Conservation (phyloP, 1,140 invertebrate genomes). For the Lucilia cuprina region DNA sequence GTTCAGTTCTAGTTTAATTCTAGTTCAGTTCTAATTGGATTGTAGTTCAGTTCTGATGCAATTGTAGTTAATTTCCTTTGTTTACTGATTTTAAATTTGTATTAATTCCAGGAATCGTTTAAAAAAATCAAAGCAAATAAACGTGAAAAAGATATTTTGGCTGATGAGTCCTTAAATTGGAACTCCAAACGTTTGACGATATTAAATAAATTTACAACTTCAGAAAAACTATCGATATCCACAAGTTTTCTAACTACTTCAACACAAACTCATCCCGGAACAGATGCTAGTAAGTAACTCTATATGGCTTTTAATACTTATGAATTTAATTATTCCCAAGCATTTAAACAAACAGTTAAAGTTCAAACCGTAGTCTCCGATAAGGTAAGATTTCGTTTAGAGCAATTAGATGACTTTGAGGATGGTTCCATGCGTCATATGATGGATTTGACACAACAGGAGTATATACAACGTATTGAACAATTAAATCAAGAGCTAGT, state of each 20-base stretch:
- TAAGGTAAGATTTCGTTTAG: conserved; percentile 88
- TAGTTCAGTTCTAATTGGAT: too few relatives aligned
- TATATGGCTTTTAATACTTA: not conserved
- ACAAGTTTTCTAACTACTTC: conserved; percentile 77
- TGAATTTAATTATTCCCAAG: conserved; percentile 25
- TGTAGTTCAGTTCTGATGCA: too few relatives aligned
- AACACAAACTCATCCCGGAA: conserved; percentile 43
- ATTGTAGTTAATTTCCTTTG: too few relatives aligned
- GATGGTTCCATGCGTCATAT: conserved; percentile 87
- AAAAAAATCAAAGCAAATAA: conserved; percentile 63
- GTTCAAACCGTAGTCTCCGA: conserved; percentile 81
- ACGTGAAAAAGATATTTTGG: conserved; percentile 52
- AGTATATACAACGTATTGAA: conserved; percentile 88
- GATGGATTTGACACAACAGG: conserved; percentile 89
- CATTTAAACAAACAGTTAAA: conserved; percentile 67
- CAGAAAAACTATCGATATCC: conserved; percentile 87
- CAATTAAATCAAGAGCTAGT: conserved; percentile 89
- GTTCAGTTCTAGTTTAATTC: too few relatives aligned
- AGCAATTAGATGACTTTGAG: conserved; percentile 95
- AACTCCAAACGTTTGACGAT: conserved; percentile 73
- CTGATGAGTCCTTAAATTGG: conserved; percentile 78
- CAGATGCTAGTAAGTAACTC: conserved; percentile 48
- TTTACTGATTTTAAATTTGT: not conserved
- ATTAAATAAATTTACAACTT: conserved; percentile 88
- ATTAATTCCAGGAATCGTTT: conserved; percentile 51